phyloP scores from a whole-genome alignment of 2,113 vertebrate genomes.

The Macquaria australasica region DNA sequence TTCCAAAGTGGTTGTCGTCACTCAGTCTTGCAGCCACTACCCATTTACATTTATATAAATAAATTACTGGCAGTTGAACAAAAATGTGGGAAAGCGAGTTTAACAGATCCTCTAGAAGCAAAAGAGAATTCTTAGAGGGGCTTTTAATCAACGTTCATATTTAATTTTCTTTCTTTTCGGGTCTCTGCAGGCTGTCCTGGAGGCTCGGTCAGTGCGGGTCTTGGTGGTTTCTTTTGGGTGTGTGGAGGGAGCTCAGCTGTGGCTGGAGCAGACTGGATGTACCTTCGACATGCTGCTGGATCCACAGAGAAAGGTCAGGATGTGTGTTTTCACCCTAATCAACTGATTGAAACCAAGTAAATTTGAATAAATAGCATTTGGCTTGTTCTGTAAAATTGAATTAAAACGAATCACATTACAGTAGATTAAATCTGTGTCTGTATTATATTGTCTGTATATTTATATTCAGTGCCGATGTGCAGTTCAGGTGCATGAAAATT shows the following conservation, averaged over 20 bases:
- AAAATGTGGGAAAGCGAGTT: not conserved
- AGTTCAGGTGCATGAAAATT: not conserved
- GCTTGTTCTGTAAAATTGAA: no score
- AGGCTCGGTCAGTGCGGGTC: constrained; percentile 77
- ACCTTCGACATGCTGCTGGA: constrained; percentile 78
- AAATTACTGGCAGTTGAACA: not conserved
- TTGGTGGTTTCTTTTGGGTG: constrained; percentile 78
- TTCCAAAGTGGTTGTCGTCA: not conserved
- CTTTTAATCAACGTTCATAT: not conserved
- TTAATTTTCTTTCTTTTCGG: not conserved
- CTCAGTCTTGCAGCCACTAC: not conserved
- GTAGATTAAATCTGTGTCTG: not conserved
- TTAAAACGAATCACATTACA: not conserved
- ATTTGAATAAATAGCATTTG: not conserved
- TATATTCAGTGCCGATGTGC: not conserved
- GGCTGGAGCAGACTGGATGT: constrained; percentile 80
- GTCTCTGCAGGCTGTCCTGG: constrained; percentile 61
- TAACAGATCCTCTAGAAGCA: not conserved
- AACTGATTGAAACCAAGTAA: not conserved
- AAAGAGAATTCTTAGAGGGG: not conserved
- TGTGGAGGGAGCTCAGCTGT: constrained; percentile 74
- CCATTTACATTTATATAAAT: not conserved
- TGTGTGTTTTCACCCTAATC: rapidly evolving
- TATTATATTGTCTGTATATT: not conserved
- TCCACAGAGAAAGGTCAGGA: constrained; percentile 71